Evolutionary conservation across 2,113 vertebrate species (phyloP).

Genomic region (Semicossyphus pulcher): DNA sequence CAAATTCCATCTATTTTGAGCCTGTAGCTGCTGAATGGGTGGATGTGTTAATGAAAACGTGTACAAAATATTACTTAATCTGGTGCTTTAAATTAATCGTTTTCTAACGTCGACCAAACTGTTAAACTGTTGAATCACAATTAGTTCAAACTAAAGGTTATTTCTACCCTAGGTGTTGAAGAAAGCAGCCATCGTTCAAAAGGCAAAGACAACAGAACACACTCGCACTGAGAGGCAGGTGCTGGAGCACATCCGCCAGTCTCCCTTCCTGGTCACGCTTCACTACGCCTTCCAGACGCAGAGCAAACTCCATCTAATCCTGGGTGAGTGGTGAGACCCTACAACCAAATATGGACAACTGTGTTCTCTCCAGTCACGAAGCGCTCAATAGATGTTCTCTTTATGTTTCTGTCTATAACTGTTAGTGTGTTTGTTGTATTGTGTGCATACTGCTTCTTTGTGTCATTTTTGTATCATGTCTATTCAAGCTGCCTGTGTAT

Average conservation of each 20-base stretch:
- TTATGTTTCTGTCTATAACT: constrained; percentile 21
- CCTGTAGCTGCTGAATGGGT: not conserved
- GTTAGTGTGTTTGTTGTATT: constrained; percentile 11
- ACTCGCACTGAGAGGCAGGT: constrained; percentile 92
- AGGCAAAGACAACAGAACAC: constrained; percentile 92
- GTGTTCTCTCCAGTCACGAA: not conserved
- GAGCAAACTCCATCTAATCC: constrained; percentile 92
- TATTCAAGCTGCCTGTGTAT: constrained; percentile 46
- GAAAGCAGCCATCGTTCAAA: constrained; percentile 92
- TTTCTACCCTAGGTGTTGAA: constrained; percentile 85
- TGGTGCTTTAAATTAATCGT: too few species aligned
- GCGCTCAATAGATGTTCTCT: constrained; percentile 26
- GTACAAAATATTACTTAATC: too few species aligned
- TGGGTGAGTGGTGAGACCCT: constrained; percentile 82
- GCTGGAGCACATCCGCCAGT: constrained; percentile 92
- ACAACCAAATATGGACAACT: not conserved
- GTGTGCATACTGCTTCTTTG: constrained; percentile 16
- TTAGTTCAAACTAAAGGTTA: not conserved
- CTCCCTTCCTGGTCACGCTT: constrained; percentile 92
- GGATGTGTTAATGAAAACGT: too few species aligned
- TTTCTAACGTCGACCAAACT: too few species aligned
- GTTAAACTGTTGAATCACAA: too few species aligned
- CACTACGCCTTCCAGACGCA: constrained; percentile 96
- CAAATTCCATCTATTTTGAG: not conserved
- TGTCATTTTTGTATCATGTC: constrained; percentile 13